These are phyloP conservation scores for Agonopterix arenella DNA, from an alignment of 2,888 invertebrate species.

Conservation along the genomic window DNA sequence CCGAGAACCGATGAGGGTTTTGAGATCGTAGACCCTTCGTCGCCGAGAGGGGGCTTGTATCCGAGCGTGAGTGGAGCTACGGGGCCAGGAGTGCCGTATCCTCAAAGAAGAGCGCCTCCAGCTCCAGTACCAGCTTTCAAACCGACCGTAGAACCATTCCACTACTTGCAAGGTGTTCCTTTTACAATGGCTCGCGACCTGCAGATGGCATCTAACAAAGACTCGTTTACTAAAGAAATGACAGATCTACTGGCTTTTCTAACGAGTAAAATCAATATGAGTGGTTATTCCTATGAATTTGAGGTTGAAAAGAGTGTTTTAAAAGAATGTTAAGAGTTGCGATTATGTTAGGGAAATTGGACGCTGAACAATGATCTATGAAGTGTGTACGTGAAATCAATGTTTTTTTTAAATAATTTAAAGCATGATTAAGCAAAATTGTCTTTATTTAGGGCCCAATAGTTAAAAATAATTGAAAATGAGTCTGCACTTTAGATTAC, in stretches of 20 bases:
- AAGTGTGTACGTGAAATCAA: no score
- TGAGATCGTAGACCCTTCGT: constrained; percentile 49
- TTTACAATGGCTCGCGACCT: constrained; percentile 69
- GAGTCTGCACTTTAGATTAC: no score
- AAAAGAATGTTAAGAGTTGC: constrained; percentile 49
- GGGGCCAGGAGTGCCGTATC: constrained; percentile 24
- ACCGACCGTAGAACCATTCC: constrained; percentile 39
- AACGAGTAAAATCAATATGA: constrained; percentile 58
- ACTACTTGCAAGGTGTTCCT: constrained; percentile 75
- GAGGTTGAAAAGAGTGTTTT: constrained; percentile 72
- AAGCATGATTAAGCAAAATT: no score
- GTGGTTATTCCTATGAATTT: constrained; percentile 70
- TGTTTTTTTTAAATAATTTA: no score
- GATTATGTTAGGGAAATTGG: constrained; percentile 1
- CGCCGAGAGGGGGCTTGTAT: constrained; percentile 44
- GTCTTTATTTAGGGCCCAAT: no score
- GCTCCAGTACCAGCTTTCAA: constrained; percentile 24
- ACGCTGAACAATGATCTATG: no score
- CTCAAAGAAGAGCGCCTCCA: constrained; percentile 50
- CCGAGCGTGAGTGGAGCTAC: constrained; percentile 44
- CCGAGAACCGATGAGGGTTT: constrained; percentile 56
- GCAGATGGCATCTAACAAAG: constrained; percentile 61
- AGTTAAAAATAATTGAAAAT: no score
- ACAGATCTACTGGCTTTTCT: constrained; percentile 71
- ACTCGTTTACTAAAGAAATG: constrained; percentile 64